Percentiles rank a stretch among this genome's conserved stretches.
Conservation (phyloP, 2,888 invertebrate species). For the Siphlonurus alternatus region DNA sequence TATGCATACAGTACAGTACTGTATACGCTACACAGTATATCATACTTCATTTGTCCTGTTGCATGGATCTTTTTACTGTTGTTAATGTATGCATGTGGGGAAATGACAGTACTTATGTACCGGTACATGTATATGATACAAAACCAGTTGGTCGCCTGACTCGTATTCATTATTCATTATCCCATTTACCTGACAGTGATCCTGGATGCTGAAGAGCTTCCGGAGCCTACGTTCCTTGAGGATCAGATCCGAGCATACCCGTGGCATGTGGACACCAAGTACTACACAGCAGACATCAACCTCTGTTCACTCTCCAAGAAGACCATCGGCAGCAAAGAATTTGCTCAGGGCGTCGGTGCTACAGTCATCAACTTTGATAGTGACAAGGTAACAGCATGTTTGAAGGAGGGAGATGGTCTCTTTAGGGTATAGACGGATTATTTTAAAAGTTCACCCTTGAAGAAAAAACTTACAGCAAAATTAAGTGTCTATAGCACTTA, state of each 20-base stretch:
- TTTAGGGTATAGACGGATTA: too few species aligned
- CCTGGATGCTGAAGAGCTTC: slow-evolving; percentile 15
- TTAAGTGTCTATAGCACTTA: too few species aligned
- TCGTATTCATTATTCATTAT: too few species aligned
- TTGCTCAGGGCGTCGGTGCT: slow-evolving; percentile 37
- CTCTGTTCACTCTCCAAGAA: slow-evolving; percentile 34
- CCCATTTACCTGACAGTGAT: slow-evolving; percentile 12
- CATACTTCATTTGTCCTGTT: too few species aligned
- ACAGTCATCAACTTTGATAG: slow-evolving; percentile 44
- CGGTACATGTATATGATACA: too few species aligned
- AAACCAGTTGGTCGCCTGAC: too few species aligned
- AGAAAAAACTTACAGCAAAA: too few species aligned
- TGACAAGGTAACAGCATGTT: slow-evolving; percentile 28
- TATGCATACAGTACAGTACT: too few species aligned
- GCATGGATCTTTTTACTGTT: background rate
- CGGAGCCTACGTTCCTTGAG: slow-evolving; percentile 20
- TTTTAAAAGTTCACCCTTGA: too few species aligned
- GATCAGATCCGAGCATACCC: slow-evolving; percentile 25
- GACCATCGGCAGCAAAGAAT: slow-evolving; percentile 29
- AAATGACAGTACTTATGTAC: slow-evolving; percentile 4
- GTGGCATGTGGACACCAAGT: slow-evolving; percentile 51
- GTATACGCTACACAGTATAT: too few species aligned
- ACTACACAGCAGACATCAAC: slow-evolving; percentile 45
- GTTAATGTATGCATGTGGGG: slow-evolving; percentile 12
- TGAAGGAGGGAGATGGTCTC: too few species aligned